Percentiles rank a stretch among this genome's conserved stretches.
Evolutionary conservation across 2,113 vertebrate genomes (phyloP).

Genomic region (Ctenodactylus gundi): DNA sequence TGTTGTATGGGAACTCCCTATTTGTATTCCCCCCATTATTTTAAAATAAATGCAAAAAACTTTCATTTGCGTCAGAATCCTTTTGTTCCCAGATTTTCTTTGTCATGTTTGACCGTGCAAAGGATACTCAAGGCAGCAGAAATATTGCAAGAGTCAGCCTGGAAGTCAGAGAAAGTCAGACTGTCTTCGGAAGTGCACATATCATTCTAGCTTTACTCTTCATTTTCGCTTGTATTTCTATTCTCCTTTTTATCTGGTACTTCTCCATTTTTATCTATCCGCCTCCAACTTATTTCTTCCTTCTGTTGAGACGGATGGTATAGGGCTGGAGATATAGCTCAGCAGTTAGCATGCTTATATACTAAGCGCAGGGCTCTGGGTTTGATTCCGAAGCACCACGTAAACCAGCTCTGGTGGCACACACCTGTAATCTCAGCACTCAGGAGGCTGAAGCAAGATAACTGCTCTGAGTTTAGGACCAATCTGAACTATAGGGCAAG

Average conservation of each 20-base stretch:
- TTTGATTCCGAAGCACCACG: too few relatives aligned
- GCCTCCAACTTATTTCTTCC: background rate
- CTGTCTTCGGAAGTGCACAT: background rate
- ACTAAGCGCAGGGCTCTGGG: too few relatives aligned
- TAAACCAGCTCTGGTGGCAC: too few relatives aligned
- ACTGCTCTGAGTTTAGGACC: too few relatives aligned
- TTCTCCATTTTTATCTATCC: background rate
- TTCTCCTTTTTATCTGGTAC: background rate
- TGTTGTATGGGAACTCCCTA: too few relatives aligned
- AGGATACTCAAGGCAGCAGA: background rate
- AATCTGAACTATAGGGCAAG: too few relatives aligned
- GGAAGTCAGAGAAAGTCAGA: background rate
- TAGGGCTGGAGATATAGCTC: too few relatives aligned
- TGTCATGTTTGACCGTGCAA: accelerated
- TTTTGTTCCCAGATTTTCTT: accelerated
- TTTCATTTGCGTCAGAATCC: background rate
- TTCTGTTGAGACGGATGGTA: too few relatives aligned
- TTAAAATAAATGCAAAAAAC: background rate
- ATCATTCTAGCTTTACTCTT: background rate
- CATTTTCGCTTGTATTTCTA: background rate
- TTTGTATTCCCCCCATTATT: background rate
- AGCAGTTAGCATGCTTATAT: too few relatives aligned
- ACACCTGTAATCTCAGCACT: too few relatives aligned
- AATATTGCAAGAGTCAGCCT: accelerated
- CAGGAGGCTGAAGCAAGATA: too few relatives aligned